Conservation (phyloP, 2,888 invertebrate genomes). For the Sussaba pulchella region DNA sequence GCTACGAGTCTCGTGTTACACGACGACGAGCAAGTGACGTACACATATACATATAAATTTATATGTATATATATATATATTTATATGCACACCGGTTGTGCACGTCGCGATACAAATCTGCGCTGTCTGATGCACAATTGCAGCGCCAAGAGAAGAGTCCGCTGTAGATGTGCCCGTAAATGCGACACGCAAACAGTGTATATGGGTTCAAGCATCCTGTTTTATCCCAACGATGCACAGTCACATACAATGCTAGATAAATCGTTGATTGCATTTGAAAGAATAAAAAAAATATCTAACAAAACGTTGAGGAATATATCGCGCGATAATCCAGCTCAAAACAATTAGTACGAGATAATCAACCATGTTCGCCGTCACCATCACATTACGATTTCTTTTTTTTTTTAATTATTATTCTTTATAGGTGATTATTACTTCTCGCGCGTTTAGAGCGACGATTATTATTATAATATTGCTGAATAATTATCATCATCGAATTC, state of each 20-base stretch:
- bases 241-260: not conserved
- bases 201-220: not conserved
- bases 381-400: not conserved
- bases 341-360: slow-evolving; percentile 27
- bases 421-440: slow-evolving; percentile 28
- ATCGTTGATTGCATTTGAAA: slow-evolving; percentile 28
- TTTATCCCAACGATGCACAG: not conserved
- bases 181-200: not conserved
- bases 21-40: slow-evolving; percentile 24
- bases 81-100: no score
- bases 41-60: no score
- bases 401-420: not conserved
- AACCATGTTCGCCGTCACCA: not conserved
- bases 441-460: slow-evolving; percentile 7
- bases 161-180: not conserved
- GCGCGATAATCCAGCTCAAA: slow-evolving; percentile 19
- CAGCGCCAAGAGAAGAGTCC: slow-evolving; percentile 16
- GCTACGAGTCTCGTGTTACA: slow-evolving; percentile 4
- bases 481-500: slow-evolving; percentile 18
- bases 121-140: slow-evolving; percentile 23
- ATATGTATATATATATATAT: no score
- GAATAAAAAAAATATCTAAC: slow-evolving; percentile 1
- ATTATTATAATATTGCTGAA: slow-evolving; percentile 26
- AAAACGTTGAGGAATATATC: slow-evolving; percentile 12
- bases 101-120: slow-evolving; percentile 26